Evolutionary conservation across 1,140 invertebrate species (phyloP).

Genomic region (Copidosoma floridanum): DNA sequence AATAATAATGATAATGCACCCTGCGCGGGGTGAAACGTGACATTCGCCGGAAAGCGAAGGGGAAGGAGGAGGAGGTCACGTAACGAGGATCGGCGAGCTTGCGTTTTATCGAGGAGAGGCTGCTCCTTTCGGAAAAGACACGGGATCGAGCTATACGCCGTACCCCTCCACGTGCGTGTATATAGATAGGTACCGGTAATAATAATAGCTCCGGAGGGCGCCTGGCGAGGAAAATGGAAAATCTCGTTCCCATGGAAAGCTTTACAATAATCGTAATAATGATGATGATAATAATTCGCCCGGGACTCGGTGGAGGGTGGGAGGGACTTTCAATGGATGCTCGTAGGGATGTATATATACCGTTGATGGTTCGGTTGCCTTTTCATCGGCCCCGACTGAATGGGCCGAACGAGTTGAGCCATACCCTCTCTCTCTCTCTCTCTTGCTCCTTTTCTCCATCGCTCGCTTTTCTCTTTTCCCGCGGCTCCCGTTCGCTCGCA

Average conservation of each 20-base stretch:
- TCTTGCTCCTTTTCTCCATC: not conserved
- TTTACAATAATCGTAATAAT: constrained; percentile 55
- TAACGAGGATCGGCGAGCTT: constrained; percentile 11
- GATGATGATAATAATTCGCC: constrained; percentile 53
- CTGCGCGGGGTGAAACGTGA: constrained; percentile 3
- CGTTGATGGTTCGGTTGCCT: constrained; percentile 31
- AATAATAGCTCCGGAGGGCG: not conserved
- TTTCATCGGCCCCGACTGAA: constrained; percentile 47
- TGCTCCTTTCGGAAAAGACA: constrained; percentile 20
- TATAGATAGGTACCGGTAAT: no score
- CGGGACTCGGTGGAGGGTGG: constrained; percentile 43
- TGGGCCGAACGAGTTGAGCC: constrained; percentile 52
- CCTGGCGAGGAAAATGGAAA: constrained; percentile 40
- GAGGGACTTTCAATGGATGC: constrained; percentile 34
- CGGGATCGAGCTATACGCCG: no score
- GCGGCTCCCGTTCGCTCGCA: not conserved
- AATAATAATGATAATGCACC: no score
- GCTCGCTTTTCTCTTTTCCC: not conserved
- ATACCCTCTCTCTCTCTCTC: constrained; percentile 33
- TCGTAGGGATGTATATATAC: no score
- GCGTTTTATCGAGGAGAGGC: constrained; percentile 21
- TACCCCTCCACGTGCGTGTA: no score
- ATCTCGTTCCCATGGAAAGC: constrained; percentile 52
- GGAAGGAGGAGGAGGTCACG: not conserved
- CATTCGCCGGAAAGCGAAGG: not conserved